Conservation (phyloP, 2,888 invertebrate species). For the Nasonia oneida region DNA sequence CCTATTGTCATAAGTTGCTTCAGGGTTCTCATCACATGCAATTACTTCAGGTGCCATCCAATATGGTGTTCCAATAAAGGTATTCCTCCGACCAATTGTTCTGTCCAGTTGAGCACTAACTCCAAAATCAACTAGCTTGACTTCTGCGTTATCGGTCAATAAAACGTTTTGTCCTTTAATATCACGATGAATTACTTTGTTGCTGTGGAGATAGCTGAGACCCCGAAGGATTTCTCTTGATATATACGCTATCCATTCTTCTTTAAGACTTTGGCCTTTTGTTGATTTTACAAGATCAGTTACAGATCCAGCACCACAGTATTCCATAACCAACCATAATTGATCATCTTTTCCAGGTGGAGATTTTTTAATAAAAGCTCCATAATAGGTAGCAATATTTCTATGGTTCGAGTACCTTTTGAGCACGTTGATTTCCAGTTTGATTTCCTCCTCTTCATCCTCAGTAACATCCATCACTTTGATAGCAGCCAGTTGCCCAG, state of each 20-base stretch:
- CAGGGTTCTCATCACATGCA: conserved; percentile 99
- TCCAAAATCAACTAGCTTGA: conserved; percentile 99
- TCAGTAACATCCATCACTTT: conserved; percentile 99
- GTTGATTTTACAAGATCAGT: conserved; percentile 99
- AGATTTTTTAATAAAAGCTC: conserved; percentile 99
- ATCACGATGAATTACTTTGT: conserved; percentile 99
- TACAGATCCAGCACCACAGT: conserved; percentile 98
- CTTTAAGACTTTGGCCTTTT: conserved; percentile 98
- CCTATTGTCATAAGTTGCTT: conserved; percentile 99
- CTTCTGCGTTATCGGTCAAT: conserved; percentile 99
- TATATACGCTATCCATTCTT: conserved; percentile 99
- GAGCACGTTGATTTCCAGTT: conserved; percentile 99
- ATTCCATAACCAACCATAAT: conserved; percentile 99
- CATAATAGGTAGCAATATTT: conserved; percentile 99
- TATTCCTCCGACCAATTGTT: conserved; percentile 98
- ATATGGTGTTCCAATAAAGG: conserved; percentile 98
- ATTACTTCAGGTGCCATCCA: conserved; percentile 99
- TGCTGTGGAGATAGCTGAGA: conserved; percentile 97
- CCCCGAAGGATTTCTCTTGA: conserved; percentile 97
- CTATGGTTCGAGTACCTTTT: conserved; percentile 99
- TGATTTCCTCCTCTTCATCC: conserved; percentile 99
- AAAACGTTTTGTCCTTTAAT: conserved; percentile 99
- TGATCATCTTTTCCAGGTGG: conserved; percentile 99
- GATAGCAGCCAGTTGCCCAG: conserved; percentile 99
- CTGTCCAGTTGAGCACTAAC: conserved; percentile 99